A percentile compares a stretch with the other conserved stretches of the same genome.
These are phyloP conservation scores for Peromyscus melanophrys DNA, from an alignment of 2,797 vertebrate species.

Conservation along the genomic window DNA sequence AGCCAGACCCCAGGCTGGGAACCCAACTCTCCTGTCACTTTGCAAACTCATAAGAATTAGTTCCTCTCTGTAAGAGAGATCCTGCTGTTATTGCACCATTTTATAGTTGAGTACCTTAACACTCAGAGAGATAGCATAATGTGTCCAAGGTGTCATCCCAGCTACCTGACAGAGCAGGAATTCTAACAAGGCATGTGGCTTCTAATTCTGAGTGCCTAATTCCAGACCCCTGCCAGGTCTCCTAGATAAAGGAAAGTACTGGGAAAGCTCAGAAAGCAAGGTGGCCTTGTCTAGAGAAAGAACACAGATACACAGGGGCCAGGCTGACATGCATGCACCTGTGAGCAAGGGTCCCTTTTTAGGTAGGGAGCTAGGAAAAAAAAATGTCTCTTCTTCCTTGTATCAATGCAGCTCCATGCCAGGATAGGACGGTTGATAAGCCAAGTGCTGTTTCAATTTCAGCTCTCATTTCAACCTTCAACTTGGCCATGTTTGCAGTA, in stretches of 20 bases:
- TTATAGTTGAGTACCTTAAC: neutral
- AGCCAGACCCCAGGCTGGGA: neutral
- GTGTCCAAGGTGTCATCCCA: neutral
- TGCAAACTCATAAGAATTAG: neutral
- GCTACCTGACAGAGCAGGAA: neutral
- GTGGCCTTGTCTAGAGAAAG: neutral
- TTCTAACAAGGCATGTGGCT: neutral
- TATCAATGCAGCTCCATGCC: neutral
- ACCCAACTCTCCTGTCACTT: neutral
- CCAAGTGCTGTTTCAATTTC: neutral
- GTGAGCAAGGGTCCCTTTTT: neutral
- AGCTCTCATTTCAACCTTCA: neutral
- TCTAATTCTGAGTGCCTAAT: neutral
- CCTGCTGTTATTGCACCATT: neutral
- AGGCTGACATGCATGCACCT: neutral
- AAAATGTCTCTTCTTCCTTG: neutral
- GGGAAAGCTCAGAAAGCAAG: neutral
- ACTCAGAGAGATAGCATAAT: neutral
- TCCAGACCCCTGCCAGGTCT: neutral
- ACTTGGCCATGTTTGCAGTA: neutral
- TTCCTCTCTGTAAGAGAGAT: neutral
- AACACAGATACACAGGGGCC: neutral
- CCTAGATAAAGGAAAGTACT: conserved; percentile 29
- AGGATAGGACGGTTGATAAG: neutral
- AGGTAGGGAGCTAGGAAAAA: neutral